Evolutionary conservation across 2,888 invertebrate genomes (phyloP), one percentile per base, ranked within the genome.

Genomic region (Acronicta alni): DNA sequence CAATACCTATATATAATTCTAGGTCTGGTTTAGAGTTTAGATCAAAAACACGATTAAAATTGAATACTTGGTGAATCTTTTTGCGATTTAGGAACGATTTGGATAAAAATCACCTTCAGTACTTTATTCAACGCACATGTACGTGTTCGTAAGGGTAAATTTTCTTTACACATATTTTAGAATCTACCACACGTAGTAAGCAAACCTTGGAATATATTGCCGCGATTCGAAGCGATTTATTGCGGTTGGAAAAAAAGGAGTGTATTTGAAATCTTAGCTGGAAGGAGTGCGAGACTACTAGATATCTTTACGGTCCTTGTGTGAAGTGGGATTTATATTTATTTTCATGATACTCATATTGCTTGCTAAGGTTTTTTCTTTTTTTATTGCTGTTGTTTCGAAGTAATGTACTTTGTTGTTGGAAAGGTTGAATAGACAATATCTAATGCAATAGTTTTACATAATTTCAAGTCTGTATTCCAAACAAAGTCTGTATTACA

Each of bases 151-250:
- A 70, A 75, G 75, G 72, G 73, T 71, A 72, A 71, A 75, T 81
- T 79, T 80, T 76, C 76, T 79, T 76, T 77, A 77, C 80, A 80
- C 82, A 79, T 82, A 83, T 83, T 82, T 83, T 83, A 77, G 81
- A 82, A 82, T 81, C 79, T 78, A 82, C 77, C 83, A 80, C 82
- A 82, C 81, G 83, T 82, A 80, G 80, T 79, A 78, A 81, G 82
- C 82, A 82, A 81, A 80, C 83, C 75, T 76, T 72, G 64, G 69
- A 77, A 82, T 82, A 83, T 82, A 82, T 82, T 78, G 75, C 80
- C 67, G 59, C 82, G 80, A 82, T 83, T 81, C 80, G 72, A 69
- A 64, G 59, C 69, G 79, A 82, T 82, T 82, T 82, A 82, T 82
- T 78, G 83, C 77, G 73, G 65, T 58, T 54, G 74, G 75, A 68